Evolutionary conservation across 2,797 vertebrate genomes (phyloP).

Genomic region (Crypturellus tataupa): DNA sequence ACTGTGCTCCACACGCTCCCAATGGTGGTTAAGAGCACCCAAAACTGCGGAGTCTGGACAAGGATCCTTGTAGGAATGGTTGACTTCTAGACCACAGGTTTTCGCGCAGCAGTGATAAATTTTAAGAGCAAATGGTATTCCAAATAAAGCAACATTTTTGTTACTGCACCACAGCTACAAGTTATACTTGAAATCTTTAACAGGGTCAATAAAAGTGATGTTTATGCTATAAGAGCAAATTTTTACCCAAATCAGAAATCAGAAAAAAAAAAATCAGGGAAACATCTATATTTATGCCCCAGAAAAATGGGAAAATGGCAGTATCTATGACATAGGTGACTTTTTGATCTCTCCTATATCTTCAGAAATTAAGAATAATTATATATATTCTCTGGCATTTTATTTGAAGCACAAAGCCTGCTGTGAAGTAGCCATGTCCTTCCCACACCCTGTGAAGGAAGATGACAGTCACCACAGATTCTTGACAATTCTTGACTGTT

Average conservation of each 20-base stretch:
- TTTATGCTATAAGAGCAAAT: conserved; percentile 49
- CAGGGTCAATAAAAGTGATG: conserved; percentile 42
- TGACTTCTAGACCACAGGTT: conserved; percentile 48
- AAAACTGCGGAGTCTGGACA: neutral
- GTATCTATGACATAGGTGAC: neutral
- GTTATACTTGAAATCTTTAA: conserved; percentile 43
- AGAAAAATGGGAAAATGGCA: neutral
- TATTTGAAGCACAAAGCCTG: neutral
- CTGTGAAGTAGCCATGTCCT: neutral
- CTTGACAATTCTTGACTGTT: neutral
- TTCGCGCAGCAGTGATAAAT: conserved; percentile 33
- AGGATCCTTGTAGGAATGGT: neutral
- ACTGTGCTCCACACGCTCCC: neutral
- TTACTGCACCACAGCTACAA: conserved; percentile 61
- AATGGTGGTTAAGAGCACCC: neutral
- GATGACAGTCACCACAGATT: neutral
- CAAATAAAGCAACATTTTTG: conserved; percentile 67
- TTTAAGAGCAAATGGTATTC: conserved; percentile 47
- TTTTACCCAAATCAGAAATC: conserved; percentile 42
- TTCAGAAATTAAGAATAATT: neutral
- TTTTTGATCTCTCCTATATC: neutral
- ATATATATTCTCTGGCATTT: neutral
- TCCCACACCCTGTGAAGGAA: neutral
- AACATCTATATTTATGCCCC: neutral
- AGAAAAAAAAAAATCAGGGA: neutral